Conservation (phyloP, 2,113 vertebrate genomes). For the Eurypyga helias region DNA sequence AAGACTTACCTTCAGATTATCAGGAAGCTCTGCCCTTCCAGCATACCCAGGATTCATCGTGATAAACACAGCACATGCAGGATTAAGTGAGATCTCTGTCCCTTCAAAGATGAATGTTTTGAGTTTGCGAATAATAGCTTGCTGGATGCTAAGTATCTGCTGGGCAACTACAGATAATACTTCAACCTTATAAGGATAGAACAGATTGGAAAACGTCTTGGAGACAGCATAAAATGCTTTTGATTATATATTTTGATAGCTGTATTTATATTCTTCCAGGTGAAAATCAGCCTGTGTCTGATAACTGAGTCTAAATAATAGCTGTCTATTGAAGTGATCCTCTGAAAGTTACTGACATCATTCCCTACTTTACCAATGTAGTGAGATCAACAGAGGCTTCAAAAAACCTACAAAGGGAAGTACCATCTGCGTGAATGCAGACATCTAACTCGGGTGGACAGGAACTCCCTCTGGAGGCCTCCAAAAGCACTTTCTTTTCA, state of each 20-base stretch:
- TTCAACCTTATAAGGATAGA: conserved; percentile 82
- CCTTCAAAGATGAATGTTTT: conserved; percentile 90
- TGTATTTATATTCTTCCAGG: not conserved
- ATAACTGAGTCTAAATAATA: not conserved
- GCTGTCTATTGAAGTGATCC: not conserved
- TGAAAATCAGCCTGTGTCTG: not conserved
- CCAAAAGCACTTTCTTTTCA: not conserved
- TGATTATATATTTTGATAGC: not conserved
- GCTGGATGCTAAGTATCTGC: conserved; percentile 93
- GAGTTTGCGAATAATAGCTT: conserved; percentile 85
- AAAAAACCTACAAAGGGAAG: not conserved
- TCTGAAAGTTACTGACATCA: not conserved
- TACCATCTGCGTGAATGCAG: not conserved
- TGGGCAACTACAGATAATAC: conserved; percentile 95
- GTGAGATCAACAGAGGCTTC: not conserved
- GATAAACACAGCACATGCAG: conserved; percentile 91
- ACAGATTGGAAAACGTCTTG: not conserved
- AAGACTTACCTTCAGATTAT: conserved; percentile 90
- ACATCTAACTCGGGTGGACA: not conserved
- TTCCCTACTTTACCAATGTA: not conserved
- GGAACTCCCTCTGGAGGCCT: conserved; percentile 52
- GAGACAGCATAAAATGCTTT: not conserved
- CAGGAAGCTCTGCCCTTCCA: conserved; percentile 90
- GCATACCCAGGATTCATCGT: conserved; percentile 97
- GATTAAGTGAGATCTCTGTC: conserved; percentile 89